Percentiles rank a stretch among this genome's conserved stretches.
phyloP scores from a whole-genome alignment of 2,888 invertebrate genomes.

The Itoplectis maculator region DNA sequence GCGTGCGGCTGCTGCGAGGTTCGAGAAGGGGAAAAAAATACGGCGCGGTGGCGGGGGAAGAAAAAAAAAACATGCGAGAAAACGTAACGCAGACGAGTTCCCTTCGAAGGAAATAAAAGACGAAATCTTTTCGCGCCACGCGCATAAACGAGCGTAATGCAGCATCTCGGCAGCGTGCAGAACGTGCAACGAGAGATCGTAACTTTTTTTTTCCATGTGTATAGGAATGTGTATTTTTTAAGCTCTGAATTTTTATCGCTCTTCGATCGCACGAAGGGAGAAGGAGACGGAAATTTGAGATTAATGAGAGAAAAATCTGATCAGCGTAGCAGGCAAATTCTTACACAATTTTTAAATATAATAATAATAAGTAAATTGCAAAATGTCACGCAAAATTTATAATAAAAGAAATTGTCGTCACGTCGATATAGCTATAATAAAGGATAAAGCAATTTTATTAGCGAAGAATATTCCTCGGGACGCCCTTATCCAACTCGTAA shows the following conservation, averaged over 20 bases:
- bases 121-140: slow-evolving; percentile 21
- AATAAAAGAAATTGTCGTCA: not conserved
- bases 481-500: too few relatives aligned
- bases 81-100: slow-evolving; percentile 12
- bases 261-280: not conserved
- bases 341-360: too few relatives aligned
- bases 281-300: too few relatives aligned
- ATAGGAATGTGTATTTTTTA: not conserved
- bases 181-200: slow-evolving; percentile 30
- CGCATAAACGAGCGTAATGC: slow-evolving; percentile 42
- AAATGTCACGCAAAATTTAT: not conserved
- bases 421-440: not conserved
- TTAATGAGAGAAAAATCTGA: too few relatives aligned
- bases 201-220: not conserved
- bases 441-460: not conserved
- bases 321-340: too few relatives aligned
- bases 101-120: not conserved
- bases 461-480: slow-evolving; percentile 1
- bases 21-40: slow-evolving; percentile 25
- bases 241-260: not conserved
- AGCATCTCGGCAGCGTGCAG: slow-evolving; percentile 12
- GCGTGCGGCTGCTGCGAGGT: not conserved
- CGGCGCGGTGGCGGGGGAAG: too few relatives aligned
- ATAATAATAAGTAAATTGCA: not conserved
- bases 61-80: slow-evolving; percentile 1